phyloP scores from a whole-genome alignment of 2,888 invertebrate species.

The Lithosia quadra region DNA sequence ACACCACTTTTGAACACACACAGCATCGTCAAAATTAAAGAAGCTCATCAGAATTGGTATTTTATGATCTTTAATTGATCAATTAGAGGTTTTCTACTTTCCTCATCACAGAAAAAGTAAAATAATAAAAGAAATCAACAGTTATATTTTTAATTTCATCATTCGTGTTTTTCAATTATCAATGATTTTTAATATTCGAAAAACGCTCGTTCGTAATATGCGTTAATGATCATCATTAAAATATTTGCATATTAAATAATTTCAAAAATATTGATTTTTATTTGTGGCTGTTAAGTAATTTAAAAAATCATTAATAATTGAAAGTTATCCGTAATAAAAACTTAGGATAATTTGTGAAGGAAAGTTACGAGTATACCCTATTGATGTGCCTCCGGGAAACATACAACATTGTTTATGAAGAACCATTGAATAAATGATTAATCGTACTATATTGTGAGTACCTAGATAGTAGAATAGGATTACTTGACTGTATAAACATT shows the following conservation, averaged over 20 bases:
- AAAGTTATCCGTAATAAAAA: no score
- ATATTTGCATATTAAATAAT: neutral
- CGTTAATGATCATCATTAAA: neutral
- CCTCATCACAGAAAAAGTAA: neutral
- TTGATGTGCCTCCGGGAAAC: no score
- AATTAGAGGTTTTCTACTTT: neutral
- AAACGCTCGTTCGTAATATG: neutral
- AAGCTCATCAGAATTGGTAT: neutral
- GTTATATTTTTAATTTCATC: neutral
- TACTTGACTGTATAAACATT: conserved; percentile 1
- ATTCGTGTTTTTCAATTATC: neutral
- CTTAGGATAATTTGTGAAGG: no score
- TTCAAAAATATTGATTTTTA: neutral
- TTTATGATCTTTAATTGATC: neutral
- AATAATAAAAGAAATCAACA: neutral
- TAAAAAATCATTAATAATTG: neutral
- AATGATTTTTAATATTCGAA: neutral
- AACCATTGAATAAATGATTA: no score
- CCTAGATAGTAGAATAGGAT: neutral
- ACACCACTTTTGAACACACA: neutral
- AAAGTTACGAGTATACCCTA: no score
- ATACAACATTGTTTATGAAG: no score
- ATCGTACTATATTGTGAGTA: no score
- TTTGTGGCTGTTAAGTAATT: neutral
- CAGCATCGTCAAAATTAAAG: neutral